Percentiles rank a stretch among this genome's conserved stretches.
Conservation (phyloP, 2,113 vertebrate species). For the Neotragus pygmaeus region DNA sequence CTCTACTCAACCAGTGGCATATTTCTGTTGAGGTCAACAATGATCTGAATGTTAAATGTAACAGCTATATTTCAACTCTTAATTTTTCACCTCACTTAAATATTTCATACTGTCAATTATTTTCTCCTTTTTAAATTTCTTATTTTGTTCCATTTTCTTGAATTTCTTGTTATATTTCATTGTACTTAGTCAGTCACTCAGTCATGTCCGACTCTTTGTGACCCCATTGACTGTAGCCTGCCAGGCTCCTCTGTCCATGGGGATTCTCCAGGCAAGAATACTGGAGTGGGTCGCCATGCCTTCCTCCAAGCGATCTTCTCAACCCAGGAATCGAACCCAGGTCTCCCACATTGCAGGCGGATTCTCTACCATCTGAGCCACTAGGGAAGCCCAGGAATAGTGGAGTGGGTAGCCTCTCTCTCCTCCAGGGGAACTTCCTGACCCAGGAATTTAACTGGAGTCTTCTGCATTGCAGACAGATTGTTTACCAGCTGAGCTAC, state of each 20-base stretch:
- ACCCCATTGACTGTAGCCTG: not conserved
- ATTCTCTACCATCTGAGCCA: not conserved
- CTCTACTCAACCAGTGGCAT: not conserved
- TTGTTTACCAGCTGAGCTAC: not conserved
- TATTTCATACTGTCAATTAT: not conserved
- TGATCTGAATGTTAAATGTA: not conserved
- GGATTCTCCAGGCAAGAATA: not conserved
- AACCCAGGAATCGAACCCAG: accelerated
- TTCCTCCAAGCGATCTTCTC: not conserved
- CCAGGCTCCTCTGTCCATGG: not conserved
- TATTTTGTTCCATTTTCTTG: not conserved
- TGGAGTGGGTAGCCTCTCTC: not conserved
- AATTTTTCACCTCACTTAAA: not conserved
- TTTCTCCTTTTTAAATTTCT: not conserved
- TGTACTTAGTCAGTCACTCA: not conserved
- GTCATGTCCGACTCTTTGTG: not conserved
- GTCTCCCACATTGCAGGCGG: accelerated
- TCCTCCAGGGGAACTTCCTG: not conserved
- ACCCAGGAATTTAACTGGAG: not conserved
- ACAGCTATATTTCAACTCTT: not conserved
- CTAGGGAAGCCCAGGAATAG: not conserved
- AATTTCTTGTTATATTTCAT: not conserved
- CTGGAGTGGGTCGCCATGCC: not conserved
- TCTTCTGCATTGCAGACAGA: not conserved
- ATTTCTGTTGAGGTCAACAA: not conserved